A percentile compares a stretch with the other conserved stretches of the same genome.
phyloP scores from a whole-genome alignment of 2,113 vertebrate genomes.

The Syngnathus typhle region DNA sequence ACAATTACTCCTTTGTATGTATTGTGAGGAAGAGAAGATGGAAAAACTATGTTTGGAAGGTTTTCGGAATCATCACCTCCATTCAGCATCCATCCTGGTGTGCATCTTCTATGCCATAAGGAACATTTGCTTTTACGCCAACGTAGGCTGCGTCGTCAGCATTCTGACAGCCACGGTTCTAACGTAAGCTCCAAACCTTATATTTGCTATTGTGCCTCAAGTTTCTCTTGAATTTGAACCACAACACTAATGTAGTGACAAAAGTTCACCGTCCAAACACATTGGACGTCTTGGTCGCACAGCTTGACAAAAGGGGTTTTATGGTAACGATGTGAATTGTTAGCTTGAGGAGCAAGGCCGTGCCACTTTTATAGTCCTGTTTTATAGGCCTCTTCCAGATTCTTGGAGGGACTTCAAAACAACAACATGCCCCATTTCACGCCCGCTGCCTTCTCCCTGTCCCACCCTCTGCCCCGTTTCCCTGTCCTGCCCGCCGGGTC shows the following conservation, averaged over 20 bases:
- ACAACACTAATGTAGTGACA: neutral
- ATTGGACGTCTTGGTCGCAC: neutral
- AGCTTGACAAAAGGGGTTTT: slow-evolving; percentile 17
- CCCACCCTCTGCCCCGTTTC: slow-evolving; percentile 58
- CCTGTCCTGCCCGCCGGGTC: slow-evolving; percentile 59
- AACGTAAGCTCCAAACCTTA: neutral
- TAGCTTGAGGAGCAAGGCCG: slow-evolving; percentile 44
- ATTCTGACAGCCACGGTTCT: neutral
- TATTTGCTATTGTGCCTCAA: neutral
- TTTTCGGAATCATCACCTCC: neutral
- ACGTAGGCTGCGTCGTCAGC: neutral
- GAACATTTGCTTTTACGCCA: neutral
- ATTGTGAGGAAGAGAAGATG: neutral
- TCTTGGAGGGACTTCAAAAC: slow-evolving; percentile 77
- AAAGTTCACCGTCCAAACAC: slow-evolving; percentile 1
- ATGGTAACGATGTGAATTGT: slow-evolving; percentile 26
- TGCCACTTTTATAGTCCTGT: slow-evolving; percentile 68
- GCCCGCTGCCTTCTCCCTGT: slow-evolving; percentile 50
- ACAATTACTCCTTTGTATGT: neutral
- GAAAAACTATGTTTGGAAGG: neutral
- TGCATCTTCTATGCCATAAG: neutral
- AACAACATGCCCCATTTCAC: slow-evolving; percentile 68
- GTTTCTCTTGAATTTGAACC: neutral
- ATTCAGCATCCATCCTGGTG: neutral
- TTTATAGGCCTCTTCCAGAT: slow-evolving; percentile 74